Evolutionary conservation across 2,113 vertebrate species (phyloP), one percentile per base, ranked within the genome.

Genomic region (Hemiprocne comata): DNA sequence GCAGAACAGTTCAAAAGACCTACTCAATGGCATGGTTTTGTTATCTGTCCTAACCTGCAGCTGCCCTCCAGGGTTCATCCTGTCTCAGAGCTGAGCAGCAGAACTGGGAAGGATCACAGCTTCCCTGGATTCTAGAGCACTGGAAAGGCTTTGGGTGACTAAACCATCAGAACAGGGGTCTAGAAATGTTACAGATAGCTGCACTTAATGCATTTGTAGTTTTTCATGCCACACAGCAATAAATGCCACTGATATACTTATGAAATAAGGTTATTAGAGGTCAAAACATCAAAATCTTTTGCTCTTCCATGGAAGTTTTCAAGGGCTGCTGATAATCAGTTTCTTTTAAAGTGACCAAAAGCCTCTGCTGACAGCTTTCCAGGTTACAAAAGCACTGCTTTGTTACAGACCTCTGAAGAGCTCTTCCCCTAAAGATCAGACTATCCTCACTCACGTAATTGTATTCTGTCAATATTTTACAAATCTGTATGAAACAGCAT

Each of bases 11-110:
- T 36, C n/a, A 46, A 33, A 77, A 77, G 14, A 23, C 6, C 38
- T 31, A 14, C 0, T 1, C 10, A 17, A 31, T 1, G 9, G 38
- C n/a, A 51, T 1, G 0, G 40, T 10, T 85, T 64, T n/a, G 46
- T 34, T 33, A 10, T 4, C 67, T 36, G 16, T 20, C 72, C 58
- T 36, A 17, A 34, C 20, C 40, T 5, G 24, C 15, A 7, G 24
- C 9, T 31, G 40, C 54, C 23, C 33, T 26, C 53, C 65, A 53
- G 55, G 46, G 51, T 71, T 14, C 50, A 31, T 29, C 61, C 61
- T 0, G 0, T 23, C 67, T 36, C 71, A 36, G 4, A 9, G 9
- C 34, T 2, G 17, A 74, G 62, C 28, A 36, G 79, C 74, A 89
- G 54, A 33, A 40, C 40, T 7, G 25, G 70, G 57, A 62, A 58